Evolutionary conservation across 2,797 vertebrate species (phyloP).

Genomic region (Capromys pilorides): DNA sequence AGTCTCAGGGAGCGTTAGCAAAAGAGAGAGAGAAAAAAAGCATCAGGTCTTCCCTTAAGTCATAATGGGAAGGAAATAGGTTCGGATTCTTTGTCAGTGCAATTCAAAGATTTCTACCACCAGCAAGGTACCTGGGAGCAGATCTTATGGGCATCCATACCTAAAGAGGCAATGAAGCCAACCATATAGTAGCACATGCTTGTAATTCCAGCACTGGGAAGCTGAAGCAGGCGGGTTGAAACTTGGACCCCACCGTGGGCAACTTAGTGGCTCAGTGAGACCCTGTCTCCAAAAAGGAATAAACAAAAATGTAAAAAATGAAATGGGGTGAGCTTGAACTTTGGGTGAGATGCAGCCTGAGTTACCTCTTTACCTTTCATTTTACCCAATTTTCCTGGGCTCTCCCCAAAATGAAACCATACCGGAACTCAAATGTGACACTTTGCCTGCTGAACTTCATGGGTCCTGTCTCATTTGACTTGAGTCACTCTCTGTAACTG

Average conservation of each 20-base stretch:
- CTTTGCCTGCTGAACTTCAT: not conserved
- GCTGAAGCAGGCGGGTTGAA: not conserved
- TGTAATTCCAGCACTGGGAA: not conserved
- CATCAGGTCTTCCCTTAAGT: not conserved
- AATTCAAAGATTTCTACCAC: not conserved
- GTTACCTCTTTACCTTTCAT: not conserved
- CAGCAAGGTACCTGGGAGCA: not conserved
- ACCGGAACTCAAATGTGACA: not conserved
- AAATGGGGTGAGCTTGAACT: not conserved
- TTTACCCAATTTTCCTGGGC: not conserved
- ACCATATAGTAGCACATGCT: not conserved
- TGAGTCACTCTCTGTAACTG: not conserved
- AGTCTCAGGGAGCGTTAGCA: not conserved
- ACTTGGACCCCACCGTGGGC: not conserved
- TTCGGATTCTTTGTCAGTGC: not conserved
- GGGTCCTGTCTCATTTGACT: not conserved
- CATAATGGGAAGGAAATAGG: not conserved
- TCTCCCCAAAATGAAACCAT: not conserved
- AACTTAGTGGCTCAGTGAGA: not conserved
- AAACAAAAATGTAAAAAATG: not conserved
- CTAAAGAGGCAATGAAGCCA: not conserved
- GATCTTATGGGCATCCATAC: not conserved
- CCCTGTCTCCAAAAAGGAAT: not conserved
- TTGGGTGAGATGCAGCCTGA: not conserved
- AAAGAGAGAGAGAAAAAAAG: not conserved